Conservation (phyloP, 2,113 vertebrate species). For the Colistium nudipinnis region DNA sequence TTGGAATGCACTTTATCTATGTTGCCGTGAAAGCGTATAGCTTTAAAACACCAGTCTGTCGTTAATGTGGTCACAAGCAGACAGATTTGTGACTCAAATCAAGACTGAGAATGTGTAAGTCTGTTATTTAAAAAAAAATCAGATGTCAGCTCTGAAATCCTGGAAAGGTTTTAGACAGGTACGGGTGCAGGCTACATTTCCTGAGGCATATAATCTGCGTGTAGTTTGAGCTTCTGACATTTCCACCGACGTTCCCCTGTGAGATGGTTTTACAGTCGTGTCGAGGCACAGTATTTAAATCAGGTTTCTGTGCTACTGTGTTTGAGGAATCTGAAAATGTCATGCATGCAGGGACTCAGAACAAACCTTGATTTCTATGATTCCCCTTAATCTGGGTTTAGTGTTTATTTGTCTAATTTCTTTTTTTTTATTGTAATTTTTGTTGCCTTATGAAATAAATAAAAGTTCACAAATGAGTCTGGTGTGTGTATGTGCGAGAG, state of each 20-base stretch:
- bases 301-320: too few relatives aligned
- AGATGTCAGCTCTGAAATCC: neutral
- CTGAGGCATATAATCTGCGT: neutral
- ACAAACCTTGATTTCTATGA: neutral
- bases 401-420: too few relatives aligned
- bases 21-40: too few relatives aligned
- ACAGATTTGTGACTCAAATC: neutral
- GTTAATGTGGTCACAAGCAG: neutral
- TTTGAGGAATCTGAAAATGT: too few relatives aligned
- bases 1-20: neutral
- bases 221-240: neutral
- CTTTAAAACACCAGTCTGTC: neutral
- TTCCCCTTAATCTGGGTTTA: neutral
- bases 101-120: neutral
- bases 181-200: neutral
- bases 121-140: neutral
- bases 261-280: too few relatives aligned
- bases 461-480: neutral
- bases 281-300: neutral
- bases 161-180: neutral
- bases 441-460: neutral
- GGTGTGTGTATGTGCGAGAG: neutral
- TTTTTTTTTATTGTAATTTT: neutral
- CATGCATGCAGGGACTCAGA: neutral
- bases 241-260: neutral